Evolutionary conservation across 1,140 invertebrate genomes (phyloP).

Genomic region (Belonocnema kinseyi): DNA sequence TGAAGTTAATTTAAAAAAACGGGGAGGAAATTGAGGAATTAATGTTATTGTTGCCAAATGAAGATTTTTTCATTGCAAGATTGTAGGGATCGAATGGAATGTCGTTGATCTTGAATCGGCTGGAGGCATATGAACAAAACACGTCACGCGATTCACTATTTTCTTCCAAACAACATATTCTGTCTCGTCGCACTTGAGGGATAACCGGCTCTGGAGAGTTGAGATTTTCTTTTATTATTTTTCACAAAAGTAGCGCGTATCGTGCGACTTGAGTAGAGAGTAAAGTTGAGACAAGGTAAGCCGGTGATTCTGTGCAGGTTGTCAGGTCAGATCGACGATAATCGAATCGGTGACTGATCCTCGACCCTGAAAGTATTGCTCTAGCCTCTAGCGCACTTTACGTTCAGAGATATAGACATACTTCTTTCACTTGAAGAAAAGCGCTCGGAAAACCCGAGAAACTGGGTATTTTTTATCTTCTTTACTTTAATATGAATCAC

Average conservation of each 20-base stretch:
- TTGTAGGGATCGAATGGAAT: too few relatives aligned
- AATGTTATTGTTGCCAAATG: too few relatives aligned
- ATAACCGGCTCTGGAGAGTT: background rate
- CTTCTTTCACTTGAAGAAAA: background rate
- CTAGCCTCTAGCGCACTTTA: background rate
- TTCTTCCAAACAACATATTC: too few relatives aligned
- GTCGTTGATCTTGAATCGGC: too few relatives aligned
- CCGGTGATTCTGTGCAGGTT: slow-evolving; percentile 16
- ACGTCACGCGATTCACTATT: too few relatives aligned
- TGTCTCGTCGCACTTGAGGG: background rate
- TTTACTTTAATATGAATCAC: background rate
- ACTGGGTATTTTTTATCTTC: background rate
- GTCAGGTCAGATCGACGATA: slow-evolving; percentile 22
- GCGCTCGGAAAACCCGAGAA: too few relatives aligned
- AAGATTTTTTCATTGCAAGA: too few relatives aligned
- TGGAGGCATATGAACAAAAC: too few relatives aligned
- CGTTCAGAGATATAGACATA: background rate
- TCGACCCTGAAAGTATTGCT: slow-evolving; percentile 6
- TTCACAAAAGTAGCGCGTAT: background rate
- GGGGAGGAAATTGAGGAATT: too few relatives aligned
- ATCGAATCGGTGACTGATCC: slow-evolving; percentile 17
- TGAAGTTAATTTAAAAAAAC: too few relatives aligned
- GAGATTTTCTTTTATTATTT: slow-evolving; percentile 13
- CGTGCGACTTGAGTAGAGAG: background rate
- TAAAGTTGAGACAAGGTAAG: slow-evolving; percentile 9